Evolutionary conservation across 2,113 vertebrate genomes (phyloP).

Genomic region (Cebidichthys violaceus): DNA sequence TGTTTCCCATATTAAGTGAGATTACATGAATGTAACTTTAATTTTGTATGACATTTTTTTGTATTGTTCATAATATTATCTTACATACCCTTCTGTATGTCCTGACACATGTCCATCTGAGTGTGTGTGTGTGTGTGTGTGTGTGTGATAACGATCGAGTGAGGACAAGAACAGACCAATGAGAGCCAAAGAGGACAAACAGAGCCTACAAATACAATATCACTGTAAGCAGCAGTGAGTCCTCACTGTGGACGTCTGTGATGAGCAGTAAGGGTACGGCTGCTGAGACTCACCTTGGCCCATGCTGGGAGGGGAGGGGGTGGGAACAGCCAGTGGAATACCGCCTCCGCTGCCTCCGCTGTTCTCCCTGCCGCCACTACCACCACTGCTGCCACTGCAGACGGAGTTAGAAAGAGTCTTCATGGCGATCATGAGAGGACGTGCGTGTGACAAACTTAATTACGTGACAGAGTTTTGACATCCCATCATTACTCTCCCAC

Average conservation of each 20-base stretch:
- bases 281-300: conserved; percentile 87
- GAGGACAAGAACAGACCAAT: no score
- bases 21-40: not conserved
- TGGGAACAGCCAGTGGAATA: conserved; percentile 96
- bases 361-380: conserved; percentile 96
- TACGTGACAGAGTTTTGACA: conserved; percentile 48
- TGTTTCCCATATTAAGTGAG: not conserved
- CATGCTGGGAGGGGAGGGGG: conserved; percentile 94
- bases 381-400: conserved; percentile 93
- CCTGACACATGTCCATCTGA: not conserved
- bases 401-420: not conserved
- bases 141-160: not conserved
- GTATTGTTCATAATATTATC: not conserved
- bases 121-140: no score
- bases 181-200: not conserved
- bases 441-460: conserved; percentile 32
- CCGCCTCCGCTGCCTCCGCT: conserved; percentile 93
- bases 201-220: not conserved
- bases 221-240: not conserved
- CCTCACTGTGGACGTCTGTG: not conserved
- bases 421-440: conserved; percentile 25
- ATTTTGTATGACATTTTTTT: not conserved
- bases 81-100: not conserved
- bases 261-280: not conserved
- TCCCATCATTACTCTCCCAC: conserved; percentile 44